phyloP scores from a whole-genome alignment of 2,888 invertebrate species.

The Agriopis aurantiaria region DNA sequence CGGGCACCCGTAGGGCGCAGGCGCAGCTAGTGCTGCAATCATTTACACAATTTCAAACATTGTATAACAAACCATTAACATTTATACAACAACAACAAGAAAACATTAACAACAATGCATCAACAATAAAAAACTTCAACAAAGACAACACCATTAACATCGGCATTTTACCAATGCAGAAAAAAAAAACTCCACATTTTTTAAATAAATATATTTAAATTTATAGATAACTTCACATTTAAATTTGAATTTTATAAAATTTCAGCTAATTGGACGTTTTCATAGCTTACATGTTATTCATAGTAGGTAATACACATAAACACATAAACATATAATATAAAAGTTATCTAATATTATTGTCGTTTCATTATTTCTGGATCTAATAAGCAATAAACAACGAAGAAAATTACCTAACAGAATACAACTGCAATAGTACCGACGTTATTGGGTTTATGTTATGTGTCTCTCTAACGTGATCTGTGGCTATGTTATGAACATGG shows the following conservation, averaged over 20 bases:
- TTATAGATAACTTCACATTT: no score
- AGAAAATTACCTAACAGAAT: slow-evolving; percentile 37
- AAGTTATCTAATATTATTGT: slow-evolving; percentile 31
- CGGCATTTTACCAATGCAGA: no score
- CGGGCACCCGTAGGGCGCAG: no score
- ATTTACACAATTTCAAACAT: neutral
- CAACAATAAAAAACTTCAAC: no score
- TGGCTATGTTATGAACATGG: slow-evolving; percentile 5
- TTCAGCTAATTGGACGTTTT: neutral
- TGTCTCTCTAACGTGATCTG: slow-evolving; percentile 8
- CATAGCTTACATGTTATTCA: neutral
- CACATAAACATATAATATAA: neutral
- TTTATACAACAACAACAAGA: no score
- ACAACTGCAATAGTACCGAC: slow-evolving; percentile 37
- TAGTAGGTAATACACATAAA: neutral
- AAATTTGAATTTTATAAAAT: neutral
- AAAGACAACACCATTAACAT: no score
- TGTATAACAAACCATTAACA: no score
- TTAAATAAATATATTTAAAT: no score
- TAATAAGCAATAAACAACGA: slow-evolving; percentile 43
- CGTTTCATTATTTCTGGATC: slow-evolving; percentile 35
- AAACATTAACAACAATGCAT: no score
- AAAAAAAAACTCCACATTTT: no score
- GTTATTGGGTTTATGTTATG: slow-evolving; percentile 33
- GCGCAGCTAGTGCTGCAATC: neutral